Evolutionary conservation across 2,888 invertebrate genomes (phyloP), one percentile per base, ranked within the genome.

Genomic region (Brassicogethes aeneus): DNA sequence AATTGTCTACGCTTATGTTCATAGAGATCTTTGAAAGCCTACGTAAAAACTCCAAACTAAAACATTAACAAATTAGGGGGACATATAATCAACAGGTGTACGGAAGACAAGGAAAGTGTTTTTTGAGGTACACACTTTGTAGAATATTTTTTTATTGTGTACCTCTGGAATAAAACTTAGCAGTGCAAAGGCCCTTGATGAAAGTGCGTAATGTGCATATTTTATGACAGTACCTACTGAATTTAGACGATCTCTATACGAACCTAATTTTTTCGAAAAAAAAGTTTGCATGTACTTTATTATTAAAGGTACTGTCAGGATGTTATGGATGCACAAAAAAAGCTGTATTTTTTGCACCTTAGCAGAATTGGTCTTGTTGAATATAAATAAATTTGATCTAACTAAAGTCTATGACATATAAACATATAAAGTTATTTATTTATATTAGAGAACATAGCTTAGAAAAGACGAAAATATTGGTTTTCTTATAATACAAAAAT

Each of bases 1-100:
- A n/a, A n/a, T n/a, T n/a, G n/a, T n/a, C n/a, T n/a, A n/a, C n/a
- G n/a, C n/a, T n/a, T n/a, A n/a, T n/a, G n/a, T n/a, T n/a, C n/a
- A n/a, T 60, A 65, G 68, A 68, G 66, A 66, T 67, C 66, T 55
- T 67, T 61, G 61, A 61, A 61, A 61, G 61, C 61, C 56, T 57
- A 59, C 43, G 35, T 37, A 48, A 52, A 38, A 36, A 39, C 37
- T 14, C 37, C 31, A 43, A 50, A 48, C 23, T 7, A 37, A 40
- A 13, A 30, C 12, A 40, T 36, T 47, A 46, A 34, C 16, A 31
- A 46, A 46, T 40, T 17, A 38, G 37, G 23, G 42, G 34, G 35
- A 40, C 23, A 23, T 10, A 23, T n/a, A n/a, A n/a, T n/a, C 23
- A 23, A 7, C 17, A 15, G 39, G 36, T 45, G 38, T 5, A 46